Percentiles rank a stretch among this genome's conserved stretches.
phyloP scores from a whole-genome alignment of 2,113 vertebrate genomes.

The Gavialis gangeticus region DNA sequence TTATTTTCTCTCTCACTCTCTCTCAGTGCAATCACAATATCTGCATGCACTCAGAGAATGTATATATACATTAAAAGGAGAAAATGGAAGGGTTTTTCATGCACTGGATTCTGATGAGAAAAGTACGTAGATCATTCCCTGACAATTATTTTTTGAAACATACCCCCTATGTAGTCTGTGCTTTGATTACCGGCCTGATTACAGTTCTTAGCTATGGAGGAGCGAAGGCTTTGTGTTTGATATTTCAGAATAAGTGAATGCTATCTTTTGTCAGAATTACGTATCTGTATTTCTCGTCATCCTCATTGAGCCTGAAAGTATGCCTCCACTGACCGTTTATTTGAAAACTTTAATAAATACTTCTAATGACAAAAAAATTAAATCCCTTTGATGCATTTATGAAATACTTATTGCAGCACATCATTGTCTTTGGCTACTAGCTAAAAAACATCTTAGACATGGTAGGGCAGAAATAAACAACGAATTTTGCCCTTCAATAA shows the following conservation, averaged over 20 bases:
- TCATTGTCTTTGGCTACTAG: neutral
- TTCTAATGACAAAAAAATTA: neutral
- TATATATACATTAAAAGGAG: neutral
- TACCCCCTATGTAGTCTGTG: neutral
- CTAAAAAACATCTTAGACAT: neutral
- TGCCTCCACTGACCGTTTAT: neutral
- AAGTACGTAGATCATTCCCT: neutral
- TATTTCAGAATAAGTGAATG: neutral
- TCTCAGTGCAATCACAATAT: neutral
- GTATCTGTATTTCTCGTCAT: neutral
- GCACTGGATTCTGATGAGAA: neutral
- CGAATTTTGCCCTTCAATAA: neutral
- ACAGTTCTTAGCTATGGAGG: neutral
- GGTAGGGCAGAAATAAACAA: neutral
- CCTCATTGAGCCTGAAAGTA: neutral
- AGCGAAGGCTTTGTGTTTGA: neutral
- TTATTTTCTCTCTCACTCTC: neutral
- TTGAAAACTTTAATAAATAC: neutral
- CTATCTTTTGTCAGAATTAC: neutral
- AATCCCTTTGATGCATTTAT: neutral
- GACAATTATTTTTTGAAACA: neutral
- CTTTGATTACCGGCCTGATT: neutral
- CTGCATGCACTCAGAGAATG: neutral
- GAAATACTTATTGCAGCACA: neutral
- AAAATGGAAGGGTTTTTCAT: neutral